Evolutionary conservation across 2,113 vertebrate genomes (phyloP).

Genomic region (Anolis sagrei): DNA sequence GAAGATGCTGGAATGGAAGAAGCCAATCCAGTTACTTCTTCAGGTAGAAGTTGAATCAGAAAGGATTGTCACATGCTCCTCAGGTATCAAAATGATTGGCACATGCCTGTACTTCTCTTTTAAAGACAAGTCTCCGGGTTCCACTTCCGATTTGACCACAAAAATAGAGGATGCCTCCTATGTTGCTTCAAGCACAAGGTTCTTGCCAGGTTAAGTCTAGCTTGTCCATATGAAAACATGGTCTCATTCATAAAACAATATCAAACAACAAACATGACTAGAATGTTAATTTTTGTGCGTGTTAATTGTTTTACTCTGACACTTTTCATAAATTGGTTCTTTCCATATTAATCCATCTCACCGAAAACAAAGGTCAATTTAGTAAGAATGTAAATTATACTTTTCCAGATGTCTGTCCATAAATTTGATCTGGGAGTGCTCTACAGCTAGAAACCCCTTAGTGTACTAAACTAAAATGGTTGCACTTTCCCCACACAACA

Average conservation of each 20-base stretch:
- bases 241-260: not conserved
- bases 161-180: not conserved
- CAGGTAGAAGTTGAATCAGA: no score
- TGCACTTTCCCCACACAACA: no score
- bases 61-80: no score
- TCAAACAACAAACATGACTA: not conserved
- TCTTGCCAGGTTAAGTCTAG: no score
- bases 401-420: not conserved
- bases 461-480: no score
- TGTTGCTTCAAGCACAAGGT: not conserved
- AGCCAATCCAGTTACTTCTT: no score
- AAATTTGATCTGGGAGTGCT: not conserved
- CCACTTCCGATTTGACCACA: not conserved
- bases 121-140: not conserved
- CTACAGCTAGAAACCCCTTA: not conserved
- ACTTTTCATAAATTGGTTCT: not conserved
- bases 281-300: not conserved
- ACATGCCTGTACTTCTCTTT: not conserved
- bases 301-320: not conserved
- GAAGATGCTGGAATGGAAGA: no score
- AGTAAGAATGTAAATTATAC: not conserved
- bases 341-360: not conserved
- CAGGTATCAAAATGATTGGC: no score
- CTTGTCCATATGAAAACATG: no score
- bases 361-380: not conserved